phyloP scores from a whole-genome alignment of 92 coral and sea anemone species.

The Epizoanthus rinbou region DNA sequence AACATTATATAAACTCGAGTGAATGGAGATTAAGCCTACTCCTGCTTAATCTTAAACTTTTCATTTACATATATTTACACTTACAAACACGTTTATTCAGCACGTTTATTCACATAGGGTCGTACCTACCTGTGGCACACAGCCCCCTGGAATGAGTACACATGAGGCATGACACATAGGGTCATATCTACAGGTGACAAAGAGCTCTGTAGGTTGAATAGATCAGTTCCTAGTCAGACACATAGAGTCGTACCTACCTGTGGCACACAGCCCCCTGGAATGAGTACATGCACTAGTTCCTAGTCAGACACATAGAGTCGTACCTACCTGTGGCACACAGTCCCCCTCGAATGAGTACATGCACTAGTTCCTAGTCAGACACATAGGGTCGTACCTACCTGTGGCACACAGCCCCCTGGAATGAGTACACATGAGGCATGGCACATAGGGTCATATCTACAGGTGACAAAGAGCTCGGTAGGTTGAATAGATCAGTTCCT shows the following conservation, averaged over 20 bases:
- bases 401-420: too few species aligned
- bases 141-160: too few species aligned
- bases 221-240: not conserved
- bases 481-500: not conserved
- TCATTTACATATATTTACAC: too few species aligned
- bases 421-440: too few species aligned
- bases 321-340: not conserved
- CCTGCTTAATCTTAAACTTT: too few species aligned
- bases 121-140: too few species aligned
- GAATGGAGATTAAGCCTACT: too few species aligned
- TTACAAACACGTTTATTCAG: too few species aligned
- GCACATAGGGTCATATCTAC: not conserved
- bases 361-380: not conserved
- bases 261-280: conserved; percentile 37
- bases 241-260: conserved; percentile 40
- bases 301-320: not conserved
- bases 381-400: too few species aligned
- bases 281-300: not conserved
- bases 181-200: not conserved
- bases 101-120: too few species aligned
- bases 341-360: not conserved
- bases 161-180: too few species aligned
- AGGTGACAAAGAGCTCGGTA: not conserved
- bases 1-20: too few species aligned
- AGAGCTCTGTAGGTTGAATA: not conserved